These are phyloP conservation scores for Toxotes jaculatrix DNA, from an alignment of 2,113 vertebrate genomes.

Conservation along the genomic window DNA sequence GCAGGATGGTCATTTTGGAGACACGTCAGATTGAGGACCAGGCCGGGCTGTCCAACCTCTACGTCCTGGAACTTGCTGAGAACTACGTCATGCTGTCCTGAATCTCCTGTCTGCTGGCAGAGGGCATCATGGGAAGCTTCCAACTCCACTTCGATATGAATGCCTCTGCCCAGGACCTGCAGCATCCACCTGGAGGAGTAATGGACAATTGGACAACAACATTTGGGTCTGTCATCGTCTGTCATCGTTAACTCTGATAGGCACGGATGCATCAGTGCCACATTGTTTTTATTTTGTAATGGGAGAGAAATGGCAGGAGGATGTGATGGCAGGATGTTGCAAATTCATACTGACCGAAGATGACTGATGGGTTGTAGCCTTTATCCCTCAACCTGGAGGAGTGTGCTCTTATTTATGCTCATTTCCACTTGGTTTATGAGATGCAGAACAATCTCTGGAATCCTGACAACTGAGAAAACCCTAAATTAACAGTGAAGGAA, in stretches of 20 bases:
- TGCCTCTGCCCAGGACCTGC: conserved; percentile 21
- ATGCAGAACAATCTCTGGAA: conserved; percentile 19
- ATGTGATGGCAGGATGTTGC: conserved; percentile 3
- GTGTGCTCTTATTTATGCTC: conserved; percentile 52
- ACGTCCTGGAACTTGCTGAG: conserved; percentile 86
- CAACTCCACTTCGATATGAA: not conserved
- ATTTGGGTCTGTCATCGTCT: not conserved
- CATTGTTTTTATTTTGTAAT: conserved; percentile 24
- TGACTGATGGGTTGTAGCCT: conserved; percentile 15
- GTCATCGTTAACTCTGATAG: not conserved
- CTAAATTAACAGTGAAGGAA: not conserved
- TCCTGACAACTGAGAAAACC: conserved; percentile 42
- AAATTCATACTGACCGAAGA: not conserved
- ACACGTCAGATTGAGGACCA: conserved; percentile 84
- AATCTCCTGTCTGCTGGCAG: conserved; percentile 10
- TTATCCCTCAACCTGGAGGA: conserved; percentile 1
- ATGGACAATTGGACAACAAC: not conserved
- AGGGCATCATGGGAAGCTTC: conserved; percentile 15
- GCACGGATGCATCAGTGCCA: not conserved
- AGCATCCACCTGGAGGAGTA: not conserved
- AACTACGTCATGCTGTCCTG: conserved; percentile 74
- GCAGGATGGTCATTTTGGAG: conserved; percentile 89
- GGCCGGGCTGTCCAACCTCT: conserved; percentile 87
- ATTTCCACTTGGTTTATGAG: conserved; percentile 28
- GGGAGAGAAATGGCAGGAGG: not conserved